A percentile compares a stretch with the other conserved stretches of the same genome.
phyloP scores from a whole-genome alignment of 2,888 invertebrate species.

The Rhopalosiphum nymphaeae region DNA sequence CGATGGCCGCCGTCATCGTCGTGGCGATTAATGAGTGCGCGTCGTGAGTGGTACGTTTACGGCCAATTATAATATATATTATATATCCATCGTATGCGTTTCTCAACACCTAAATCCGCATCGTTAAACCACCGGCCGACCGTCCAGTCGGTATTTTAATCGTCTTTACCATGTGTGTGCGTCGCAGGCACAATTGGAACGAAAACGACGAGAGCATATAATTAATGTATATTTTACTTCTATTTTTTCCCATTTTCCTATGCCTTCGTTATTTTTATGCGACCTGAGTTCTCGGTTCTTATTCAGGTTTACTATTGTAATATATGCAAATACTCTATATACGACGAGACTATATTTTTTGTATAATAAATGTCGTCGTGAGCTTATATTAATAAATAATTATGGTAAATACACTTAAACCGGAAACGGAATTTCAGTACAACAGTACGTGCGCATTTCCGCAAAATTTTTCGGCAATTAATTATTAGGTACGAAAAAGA shows the following conservation, averaged over 20 bases:
- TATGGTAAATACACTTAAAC: not conserved
- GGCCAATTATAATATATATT: not conserved
- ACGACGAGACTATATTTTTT: not conserved
- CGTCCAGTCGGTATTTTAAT: conserved; percentile 22
- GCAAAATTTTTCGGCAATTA: conserved; percentile 20
- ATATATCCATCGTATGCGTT: not conserved
- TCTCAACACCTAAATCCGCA: conserved; percentile 29
- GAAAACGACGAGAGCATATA: not conserved
- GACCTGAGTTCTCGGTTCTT: not conserved
- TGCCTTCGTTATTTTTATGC: not conserved
- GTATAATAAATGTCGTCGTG: not conserved
- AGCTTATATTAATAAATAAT: not conserved
- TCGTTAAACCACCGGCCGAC: conserved; percentile 20
- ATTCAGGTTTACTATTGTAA: not conserved
- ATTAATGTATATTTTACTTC: not conserved
- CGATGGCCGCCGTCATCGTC: not conserved
- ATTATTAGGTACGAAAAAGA: not conserved
- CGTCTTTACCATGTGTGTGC: conserved; percentile 19
- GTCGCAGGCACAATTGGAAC: not conserved
- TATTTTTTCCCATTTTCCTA: not conserved
- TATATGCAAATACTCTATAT: not conserved
- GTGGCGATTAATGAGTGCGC: conserved; percentile 3
- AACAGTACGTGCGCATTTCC: not conserved
- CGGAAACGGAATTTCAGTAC: not conserved
- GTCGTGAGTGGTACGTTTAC: conserved; percentile 4